phyloP scores from a whole-genome alignment of 2,888 invertebrate species.

The Dasysyrphus albostriatus region DNA sequence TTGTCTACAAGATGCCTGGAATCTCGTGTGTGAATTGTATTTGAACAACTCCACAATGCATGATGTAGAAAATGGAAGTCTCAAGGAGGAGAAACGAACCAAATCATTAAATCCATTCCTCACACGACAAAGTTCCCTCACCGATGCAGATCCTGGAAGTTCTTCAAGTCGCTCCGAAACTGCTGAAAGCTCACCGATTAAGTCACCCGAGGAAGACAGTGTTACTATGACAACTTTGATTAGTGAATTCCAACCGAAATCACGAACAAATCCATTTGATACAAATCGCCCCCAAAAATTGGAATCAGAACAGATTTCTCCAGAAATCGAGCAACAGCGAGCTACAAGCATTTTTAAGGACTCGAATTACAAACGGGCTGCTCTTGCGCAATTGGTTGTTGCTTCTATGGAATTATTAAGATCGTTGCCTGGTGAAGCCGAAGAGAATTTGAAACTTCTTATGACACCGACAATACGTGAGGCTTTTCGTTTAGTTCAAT shows the following conservation, averaged over 20 bases:
- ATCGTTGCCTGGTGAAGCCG: slow-evolving; percentile 87
- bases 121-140: slow-evolving; percentile 56
- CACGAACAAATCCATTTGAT: slow-evolving; percentile 83
- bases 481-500: slow-evolving; percentile 83
- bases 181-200: slow-evolving; percentile 79
- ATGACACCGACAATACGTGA: slow-evolving; percentile 84
- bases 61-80: slow-evolving; percentile 82
- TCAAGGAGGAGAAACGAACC: slow-evolving; percentile 76
- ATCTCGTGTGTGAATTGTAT: slow-evolving; percentile 86
- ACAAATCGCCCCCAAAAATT: slow-evolving; percentile 83
- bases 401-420: slow-evolving; percentile 92
- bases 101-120: slow-evolving; percentile 64
- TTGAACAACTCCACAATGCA: slow-evolving; percentile 84
- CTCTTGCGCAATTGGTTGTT: slow-evolving; percentile 93
- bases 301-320: slow-evolving; percentile 88
- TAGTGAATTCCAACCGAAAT: slow-evolving; percentile 83
- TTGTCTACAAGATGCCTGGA: slow-evolving; percentile 87
- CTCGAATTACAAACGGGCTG: slow-evolving; percentile 92
- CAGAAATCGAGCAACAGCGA: slow-evolving; percentile 93
- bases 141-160: slow-evolving; percentile 70
- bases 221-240: slow-evolving; percentile 83
- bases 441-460: slow-evolving; percentile 84
- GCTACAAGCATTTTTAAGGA: slow-evolving; percentile 93
- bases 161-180: slow-evolving; percentile 77
- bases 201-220: slow-evolving; percentile 81